Conservation (phyloP, 2,797 vertebrate species). For the Semaprochilodus insignis region DNA sequence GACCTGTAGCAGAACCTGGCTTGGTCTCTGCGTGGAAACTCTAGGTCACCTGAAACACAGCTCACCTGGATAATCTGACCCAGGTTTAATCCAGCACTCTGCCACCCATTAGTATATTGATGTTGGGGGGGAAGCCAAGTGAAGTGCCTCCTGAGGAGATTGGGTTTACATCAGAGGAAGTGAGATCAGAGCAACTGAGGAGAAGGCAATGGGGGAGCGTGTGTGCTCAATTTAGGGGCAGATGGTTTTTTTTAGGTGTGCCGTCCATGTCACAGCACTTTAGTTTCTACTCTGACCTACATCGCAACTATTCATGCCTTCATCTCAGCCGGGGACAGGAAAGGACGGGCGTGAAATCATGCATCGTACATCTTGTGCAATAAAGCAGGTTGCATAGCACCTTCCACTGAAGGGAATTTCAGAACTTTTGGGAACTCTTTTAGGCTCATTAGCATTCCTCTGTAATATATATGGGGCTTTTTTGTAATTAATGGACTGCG, state of each 20-base stretch:
- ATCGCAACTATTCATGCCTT: constrained; percentile 39
- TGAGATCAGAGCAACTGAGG: constrained; percentile 35
- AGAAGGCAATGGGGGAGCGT: constrained; percentile 15
- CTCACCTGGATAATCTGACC: constrained; percentile 64
- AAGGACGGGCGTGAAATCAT: constrained; percentile 43
- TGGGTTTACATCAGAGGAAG: constrained; percentile 39
- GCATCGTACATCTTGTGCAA: constrained; percentile 8
- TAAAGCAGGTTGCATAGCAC: neutral
- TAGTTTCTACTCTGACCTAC: constrained; percentile 31
- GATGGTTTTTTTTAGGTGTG: constrained; percentile 23
- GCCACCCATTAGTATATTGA: constrained; percentile 67
- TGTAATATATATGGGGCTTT: neutral
- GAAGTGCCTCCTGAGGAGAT: constrained; percentile 40
- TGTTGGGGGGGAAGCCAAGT: constrained; percentile 26
- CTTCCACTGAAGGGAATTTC: neutral
- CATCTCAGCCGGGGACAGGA: constrained; percentile 39
- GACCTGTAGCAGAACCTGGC: neutral
- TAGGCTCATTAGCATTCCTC: constrained; percentile 10
- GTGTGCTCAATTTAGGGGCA: constrained; percentile 3
- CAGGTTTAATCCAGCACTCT: constrained; percentile 50
- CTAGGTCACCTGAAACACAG: constrained; percentile 24
- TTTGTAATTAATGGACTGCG: constrained; percentile 34
- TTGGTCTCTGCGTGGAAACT: constrained; percentile 6
- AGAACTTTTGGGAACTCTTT: neutral
- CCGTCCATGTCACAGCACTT: constrained; percentile 46